phyloP scores from a whole-genome alignment of 2,113 vertebrate species.

The Balaenoptera acutorostrata region DNA sequence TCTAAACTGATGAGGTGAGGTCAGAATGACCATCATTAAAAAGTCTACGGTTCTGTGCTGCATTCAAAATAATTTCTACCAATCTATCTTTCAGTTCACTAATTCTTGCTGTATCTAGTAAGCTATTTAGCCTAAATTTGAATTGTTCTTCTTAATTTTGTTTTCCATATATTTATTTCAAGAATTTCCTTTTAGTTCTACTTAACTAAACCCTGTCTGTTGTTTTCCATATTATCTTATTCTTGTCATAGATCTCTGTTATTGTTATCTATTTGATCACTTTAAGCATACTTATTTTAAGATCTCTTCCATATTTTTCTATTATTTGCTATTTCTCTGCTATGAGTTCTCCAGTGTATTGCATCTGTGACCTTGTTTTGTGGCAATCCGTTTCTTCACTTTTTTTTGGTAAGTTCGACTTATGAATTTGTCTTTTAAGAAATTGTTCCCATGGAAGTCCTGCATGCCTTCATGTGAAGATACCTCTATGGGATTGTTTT shows the following conservation, averaged over 20 bases:
- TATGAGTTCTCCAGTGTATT: background rate
- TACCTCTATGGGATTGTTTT: background rate
- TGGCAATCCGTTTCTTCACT: background rate
- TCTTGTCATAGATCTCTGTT: background rate
- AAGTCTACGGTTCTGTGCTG: background rate
- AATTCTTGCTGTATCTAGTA: background rate
- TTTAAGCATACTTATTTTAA: background rate
- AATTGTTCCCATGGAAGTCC: background rate
- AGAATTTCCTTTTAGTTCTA: background rate
- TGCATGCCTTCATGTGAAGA: background rate
- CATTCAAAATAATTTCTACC: background rate
- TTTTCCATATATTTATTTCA: background rate
- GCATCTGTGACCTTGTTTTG: background rate
- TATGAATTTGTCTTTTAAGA: background rate
- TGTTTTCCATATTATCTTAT: background rate
- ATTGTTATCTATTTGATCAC: background rate
- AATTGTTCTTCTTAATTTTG: background rate
- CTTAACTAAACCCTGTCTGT: background rate
- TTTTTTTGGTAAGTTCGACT: background rate
- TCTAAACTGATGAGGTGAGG: background rate
- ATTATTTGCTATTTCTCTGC: background rate
- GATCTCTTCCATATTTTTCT: background rate
- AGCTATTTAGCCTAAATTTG: background rate
- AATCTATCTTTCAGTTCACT: background rate
- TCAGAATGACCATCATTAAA: no score